These are phyloP conservation scores for Phyllostomus hastatus DNA, from an alignment of 2,113 vertebrate species.

Conservation along the genomic window DNA sequence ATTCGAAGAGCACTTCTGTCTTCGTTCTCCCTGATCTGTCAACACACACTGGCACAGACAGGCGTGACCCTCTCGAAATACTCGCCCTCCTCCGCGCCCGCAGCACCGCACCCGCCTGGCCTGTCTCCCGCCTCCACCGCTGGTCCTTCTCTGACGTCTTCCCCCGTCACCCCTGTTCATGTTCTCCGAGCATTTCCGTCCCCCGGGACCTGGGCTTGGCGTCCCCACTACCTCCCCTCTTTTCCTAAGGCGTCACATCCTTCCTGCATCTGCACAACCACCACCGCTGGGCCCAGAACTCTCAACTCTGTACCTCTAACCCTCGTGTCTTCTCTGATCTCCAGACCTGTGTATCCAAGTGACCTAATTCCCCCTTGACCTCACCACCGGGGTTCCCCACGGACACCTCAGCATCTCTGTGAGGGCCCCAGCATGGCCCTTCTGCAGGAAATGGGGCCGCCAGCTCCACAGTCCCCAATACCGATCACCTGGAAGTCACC, in stretches of 20 bases:
- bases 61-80: background rate
- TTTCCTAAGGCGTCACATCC: background rate
- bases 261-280: background rate
- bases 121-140: fast-evolving
- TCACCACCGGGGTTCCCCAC: background rate
- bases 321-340: background rate
- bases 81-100: fast-evolving
- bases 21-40: background rate
- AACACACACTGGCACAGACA: background rate
- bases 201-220: too few species aligned
- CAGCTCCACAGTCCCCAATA: background rate
- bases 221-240: background rate
- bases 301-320: background rate
- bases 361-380: background rate
- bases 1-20: background rate
- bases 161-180: background rate
- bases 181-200: background rate
- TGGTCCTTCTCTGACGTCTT: background rate
- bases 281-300: background rate
- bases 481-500: background rate
- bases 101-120: fast-evolving
- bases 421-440: background rate
- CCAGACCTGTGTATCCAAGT: background rate
- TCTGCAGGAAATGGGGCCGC: background rate
- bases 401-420: background rate